Base-by-base conservation (phyloP, 2,797 vertebrate genomes). In the Megaceryle alcyon region DNA sequence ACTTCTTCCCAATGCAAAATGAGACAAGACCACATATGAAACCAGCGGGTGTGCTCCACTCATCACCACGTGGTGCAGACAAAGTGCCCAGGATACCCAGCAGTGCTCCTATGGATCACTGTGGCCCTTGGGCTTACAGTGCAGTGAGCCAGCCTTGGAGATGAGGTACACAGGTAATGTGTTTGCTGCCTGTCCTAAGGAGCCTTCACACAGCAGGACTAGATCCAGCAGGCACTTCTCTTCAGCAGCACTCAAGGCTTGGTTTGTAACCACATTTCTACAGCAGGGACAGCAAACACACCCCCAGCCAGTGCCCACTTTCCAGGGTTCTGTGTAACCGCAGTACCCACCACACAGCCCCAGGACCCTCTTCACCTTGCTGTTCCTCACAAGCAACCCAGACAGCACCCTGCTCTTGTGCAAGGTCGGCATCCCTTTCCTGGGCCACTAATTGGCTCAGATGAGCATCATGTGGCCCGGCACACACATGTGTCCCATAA, bases 401-500 rank as follows among this genome's bases (percentile, higher is more conserved):
- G 25, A 16, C 72, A 61, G 57, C 65, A 60, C 41, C 69, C 65
- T 2, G 4, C 46, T 92, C 92, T 75, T 14, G 10, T 4, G 2
- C 3, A 1, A 88, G 75, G 61, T 71, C 2, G 4, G 85, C 22
- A 5, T 92, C 86, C 60, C 86, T 71, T 59, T 94, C 82, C 89
- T 4, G 1, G 82, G 51, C 72, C 0, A 3, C 49, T 96, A 96
- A 95, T 92, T 94, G 79, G 88, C 79, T 84, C 10, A 1, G 70
- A 94, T 94, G 66, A 91, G 59, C 84, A 18, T 93, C 91, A 94
- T 79, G 91, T 48, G 6, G 72, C 66, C 44, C 63, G 92, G 92
- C 57, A 1, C 68, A 71, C 96, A 96, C 92, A 95, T 97, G 93
- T 93, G 86, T 91, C 78, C 94, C 84, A 64, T 94, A 97, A 97